A percentile compares a stretch with the other conserved stretches of the same genome.
Evolutionary conservation across 2,797 vertebrate species (phyloP).

Genomic region (Denticeps clupeoides): DNA sequence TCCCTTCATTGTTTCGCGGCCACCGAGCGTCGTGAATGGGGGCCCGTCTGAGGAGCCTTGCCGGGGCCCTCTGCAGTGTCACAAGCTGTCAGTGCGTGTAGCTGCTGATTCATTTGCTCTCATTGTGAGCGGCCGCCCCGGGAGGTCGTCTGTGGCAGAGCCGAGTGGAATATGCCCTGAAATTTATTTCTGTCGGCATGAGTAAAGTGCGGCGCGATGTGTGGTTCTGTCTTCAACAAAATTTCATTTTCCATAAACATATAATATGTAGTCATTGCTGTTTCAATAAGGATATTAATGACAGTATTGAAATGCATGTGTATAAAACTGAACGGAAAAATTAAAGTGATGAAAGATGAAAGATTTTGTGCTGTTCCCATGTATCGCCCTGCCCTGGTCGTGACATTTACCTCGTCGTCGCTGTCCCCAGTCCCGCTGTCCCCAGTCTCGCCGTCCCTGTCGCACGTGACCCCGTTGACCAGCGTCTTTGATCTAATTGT

Average conservation of each 20-base stretch:
- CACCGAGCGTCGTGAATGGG: slow-evolving; percentile 51
- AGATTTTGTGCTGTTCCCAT: too few species aligned
- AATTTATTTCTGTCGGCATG: slow-evolving; percentile 35
- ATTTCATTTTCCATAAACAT: too few species aligned
- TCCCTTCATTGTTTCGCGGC: slow-evolving; percentile 56
- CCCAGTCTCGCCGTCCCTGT: slow-evolving; percentile 24
- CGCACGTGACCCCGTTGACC: slow-evolving; percentile 37
- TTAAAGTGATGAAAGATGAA: too few species aligned
- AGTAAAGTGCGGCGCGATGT: too few species aligned
- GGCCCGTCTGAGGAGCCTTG: slow-evolving; percentile 49
- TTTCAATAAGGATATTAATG: too few species aligned
- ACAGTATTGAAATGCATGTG: too few species aligned
- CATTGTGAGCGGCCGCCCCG: slow-evolving; percentile 49
- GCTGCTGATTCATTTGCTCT: slow-evolving; percentile 64
- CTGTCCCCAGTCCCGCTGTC: slow-evolving; percentile 28
- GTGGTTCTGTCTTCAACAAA: too few species aligned
- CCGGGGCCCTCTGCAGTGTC: slow-evolving; percentile 38
- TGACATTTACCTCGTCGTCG: slow-evolving; percentile 43
- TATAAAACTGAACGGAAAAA: too few species aligned
- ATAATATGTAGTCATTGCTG: too few species aligned
- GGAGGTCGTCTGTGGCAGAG: slow-evolving; percentile 46
- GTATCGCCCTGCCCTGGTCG: too few species aligned
- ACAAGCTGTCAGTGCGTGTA: slow-evolving; percentile 62
- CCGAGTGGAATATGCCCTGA: slow-evolving; percentile 37
- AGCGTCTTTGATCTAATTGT: slow-evolving; percentile 51